Evolutionary conservation across 2,888 invertebrate species (phyloP).

Genomic region (Mimas tiliae): DNA sequence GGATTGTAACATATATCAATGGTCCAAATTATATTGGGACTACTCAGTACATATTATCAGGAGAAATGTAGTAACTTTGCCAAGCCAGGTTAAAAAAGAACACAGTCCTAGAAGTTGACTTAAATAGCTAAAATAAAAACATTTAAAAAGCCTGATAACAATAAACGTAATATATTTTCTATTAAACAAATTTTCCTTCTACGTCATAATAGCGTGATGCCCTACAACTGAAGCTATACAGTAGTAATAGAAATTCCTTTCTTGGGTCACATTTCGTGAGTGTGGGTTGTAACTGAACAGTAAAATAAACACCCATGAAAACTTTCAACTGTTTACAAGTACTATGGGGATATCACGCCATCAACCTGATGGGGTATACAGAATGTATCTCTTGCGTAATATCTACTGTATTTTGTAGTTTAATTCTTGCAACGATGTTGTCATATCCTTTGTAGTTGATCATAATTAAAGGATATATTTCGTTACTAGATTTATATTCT

Average conservation of each 20-base stretch:
- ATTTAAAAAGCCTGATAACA: too few relatives aligned
- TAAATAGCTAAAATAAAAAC: too few relatives aligned
- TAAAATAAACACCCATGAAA: conserved; percentile 12
- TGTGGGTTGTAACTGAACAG: conserved; percentile 3
- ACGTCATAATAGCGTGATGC: conserved; percentile 3
- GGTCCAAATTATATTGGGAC: too few relatives aligned
- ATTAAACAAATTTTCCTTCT: not conserved
- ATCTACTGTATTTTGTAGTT: not conserved
- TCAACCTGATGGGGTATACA: not conserved
- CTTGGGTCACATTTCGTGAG: conserved; percentile 14
- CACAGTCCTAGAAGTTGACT: too few relatives aligned
- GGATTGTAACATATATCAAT: too few relatives aligned
- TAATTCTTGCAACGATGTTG: not conserved
- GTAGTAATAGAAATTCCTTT: conserved; percentile 14
- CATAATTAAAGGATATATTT: too few relatives aligned
- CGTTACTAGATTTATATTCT: too few relatives aligned
- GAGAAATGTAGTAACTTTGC: too few relatives aligned
- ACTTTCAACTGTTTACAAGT: conserved; percentile 6
- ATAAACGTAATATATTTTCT: not conserved
- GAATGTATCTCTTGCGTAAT: not conserved
- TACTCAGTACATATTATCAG: too few relatives aligned
- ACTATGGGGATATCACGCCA: not conserved
- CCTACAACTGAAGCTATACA: not conserved
- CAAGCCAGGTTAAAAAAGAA: too few relatives aligned
- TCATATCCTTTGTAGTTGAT: too few relatives aligned